Conservation (phyloP, 2,888 invertebrate species). For the Erebia epiphron region DNA sequence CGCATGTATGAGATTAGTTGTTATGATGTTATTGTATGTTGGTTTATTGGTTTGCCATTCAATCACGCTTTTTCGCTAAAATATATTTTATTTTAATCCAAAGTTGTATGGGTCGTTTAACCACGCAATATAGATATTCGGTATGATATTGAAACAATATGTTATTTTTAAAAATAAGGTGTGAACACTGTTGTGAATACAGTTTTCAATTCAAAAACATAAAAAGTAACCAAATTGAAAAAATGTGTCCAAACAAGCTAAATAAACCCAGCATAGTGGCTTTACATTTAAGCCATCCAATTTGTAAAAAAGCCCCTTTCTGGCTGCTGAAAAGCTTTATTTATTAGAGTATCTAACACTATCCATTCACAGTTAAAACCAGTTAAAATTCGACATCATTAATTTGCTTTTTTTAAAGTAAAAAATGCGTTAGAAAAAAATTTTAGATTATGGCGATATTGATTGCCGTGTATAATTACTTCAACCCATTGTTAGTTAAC, state of each 20-base stretch:
- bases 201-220: slow-evolving; percentile 5
- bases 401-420: not conserved
- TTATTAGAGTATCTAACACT: slow-evolving; percentile 18
- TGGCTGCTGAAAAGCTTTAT: slow-evolving; percentile 19
- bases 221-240: not conserved
- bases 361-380: slow-evolving; percentile 15
- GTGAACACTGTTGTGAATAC: not conserved
- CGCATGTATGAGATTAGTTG: no score
- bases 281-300: slow-evolving; percentile 20
- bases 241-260: slow-evolving; percentile 15
- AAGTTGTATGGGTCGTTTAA: no score
- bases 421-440: slow-evolving; percentile 10
- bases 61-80: no score
- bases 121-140: no score
- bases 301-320: slow-evolving; percentile 14
- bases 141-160: no score
- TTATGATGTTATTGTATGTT: no score
- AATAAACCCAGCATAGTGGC: slow-evolving; percentile 7
- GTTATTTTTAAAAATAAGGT: not conserved
- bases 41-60: no score
- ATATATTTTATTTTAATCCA: no score
- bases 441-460: not conserved
- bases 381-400: not conserved
- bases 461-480: not conserved
- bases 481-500: no score